phyloP scores from a whole-genome alignment of 2,888 invertebrate genomes.

The Dinocampus coccinellae region DNA sequence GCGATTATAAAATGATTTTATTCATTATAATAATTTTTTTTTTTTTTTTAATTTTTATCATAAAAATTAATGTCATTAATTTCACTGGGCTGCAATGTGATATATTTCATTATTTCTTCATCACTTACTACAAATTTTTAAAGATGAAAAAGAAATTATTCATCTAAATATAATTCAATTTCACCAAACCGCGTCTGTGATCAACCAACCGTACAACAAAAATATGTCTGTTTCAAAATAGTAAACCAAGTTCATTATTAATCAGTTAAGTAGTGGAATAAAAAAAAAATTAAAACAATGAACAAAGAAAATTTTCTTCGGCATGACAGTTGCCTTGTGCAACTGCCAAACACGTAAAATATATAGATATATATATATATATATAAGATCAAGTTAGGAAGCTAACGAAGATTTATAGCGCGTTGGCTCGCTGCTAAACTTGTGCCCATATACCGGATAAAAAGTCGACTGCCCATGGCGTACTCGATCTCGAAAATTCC shows the following conservation, averaged over 20 bases:
- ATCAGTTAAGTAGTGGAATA: background rate
- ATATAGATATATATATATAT: constrained; percentile 28
- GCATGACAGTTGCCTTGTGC: background rate
- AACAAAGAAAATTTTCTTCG: background rate
- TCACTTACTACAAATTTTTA: constrained; percentile 34
- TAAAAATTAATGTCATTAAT: too few species aligned
- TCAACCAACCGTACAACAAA: constrained; percentile 54
- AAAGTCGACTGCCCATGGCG: constrained; percentile 38
- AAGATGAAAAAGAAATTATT: constrained; percentile 53
- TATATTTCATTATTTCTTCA: background rate
- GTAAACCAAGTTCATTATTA: background rate
- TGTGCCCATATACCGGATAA: constrained; percentile 41
- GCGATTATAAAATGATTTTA: background rate
- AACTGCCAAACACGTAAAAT: constrained; percentile 35
- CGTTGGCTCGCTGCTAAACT: constrained; percentile 42
- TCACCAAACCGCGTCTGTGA: constrained; percentile 41
- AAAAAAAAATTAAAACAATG: constrained; percentile 25
- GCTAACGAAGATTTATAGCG: constrained; percentile 43
- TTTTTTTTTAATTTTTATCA: too few species aligned
- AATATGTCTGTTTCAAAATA: constrained; percentile 21
- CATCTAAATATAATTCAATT: constrained; percentile 58
- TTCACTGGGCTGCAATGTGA: too few species aligned
- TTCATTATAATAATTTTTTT: background rate
- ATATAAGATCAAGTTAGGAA: constrained; percentile 32
- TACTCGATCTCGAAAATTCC: constrained; percentile 44